Conservation (phyloP, 2,113 vertebrate species). For the Chrysochloris asiatica region DNA sequence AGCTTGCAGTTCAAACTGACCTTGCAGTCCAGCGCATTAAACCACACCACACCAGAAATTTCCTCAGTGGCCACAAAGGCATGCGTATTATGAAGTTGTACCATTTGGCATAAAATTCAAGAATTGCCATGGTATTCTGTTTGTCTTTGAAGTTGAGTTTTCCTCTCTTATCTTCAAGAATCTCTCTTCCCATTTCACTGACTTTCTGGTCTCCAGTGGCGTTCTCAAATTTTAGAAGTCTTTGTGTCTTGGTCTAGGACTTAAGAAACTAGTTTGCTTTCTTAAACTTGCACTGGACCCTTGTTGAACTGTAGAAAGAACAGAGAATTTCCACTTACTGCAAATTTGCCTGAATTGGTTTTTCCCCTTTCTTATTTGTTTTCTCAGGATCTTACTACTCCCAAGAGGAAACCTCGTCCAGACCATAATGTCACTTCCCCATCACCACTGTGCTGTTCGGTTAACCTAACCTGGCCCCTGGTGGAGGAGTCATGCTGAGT, state of each 20-base stretch:
- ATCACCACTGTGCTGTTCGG: not conserved
- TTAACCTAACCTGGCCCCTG: not conserved
- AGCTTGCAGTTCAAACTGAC: no score
- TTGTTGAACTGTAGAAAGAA: constrained; percentile 16
- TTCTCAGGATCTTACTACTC: constrained; percentile 50
- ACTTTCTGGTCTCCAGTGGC: not conserved
- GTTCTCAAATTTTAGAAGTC: not conserved
- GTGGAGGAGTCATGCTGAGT: not conserved
- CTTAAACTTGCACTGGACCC: not conserved
- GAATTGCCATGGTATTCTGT: not conserved
- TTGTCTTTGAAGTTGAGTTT: not conserved
- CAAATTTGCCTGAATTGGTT: constrained; percentile 19
- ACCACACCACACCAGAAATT: no score
- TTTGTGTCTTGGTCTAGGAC: constrained; percentile 3
- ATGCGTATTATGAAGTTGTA: not conserved
- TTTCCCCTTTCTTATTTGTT: not conserved
- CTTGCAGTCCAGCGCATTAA: no score
- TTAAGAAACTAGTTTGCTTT: constrained; percentile 38
- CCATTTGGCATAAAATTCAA: not conserved
- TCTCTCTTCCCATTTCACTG: not conserved
- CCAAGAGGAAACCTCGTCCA: not conserved
- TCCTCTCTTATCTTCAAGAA: not conserved
- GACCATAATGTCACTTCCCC: not conserved
- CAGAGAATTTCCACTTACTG: constrained; percentile 16
- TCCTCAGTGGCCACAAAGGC: not conserved